Conservation (phyloP, 2,888 invertebrate genomes). For the Amiota mariae region DNA sequence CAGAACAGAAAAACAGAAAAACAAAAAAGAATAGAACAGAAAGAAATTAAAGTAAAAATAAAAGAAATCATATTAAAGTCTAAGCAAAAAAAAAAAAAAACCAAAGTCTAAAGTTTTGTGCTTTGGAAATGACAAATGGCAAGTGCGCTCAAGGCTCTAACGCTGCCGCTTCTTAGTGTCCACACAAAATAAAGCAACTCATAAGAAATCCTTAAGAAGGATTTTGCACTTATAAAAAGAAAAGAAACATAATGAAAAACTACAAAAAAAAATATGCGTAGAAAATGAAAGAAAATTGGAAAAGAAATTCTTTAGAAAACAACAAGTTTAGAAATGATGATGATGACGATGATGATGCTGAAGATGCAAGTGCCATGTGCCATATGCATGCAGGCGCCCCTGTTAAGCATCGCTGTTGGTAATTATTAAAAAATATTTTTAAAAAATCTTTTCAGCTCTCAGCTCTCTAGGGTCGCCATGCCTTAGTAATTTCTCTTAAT, state of each 20-base stretch:
- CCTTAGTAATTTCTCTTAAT: no score
- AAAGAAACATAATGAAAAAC: conserved; percentile 3
- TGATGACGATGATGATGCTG: no score
- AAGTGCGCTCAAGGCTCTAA: conserved; percentile 23
- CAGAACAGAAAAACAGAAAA: conserved; percentile 17
- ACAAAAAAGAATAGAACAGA: no score
- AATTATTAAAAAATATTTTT: no score
- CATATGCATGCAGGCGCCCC: conserved; percentile 17
- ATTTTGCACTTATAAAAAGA: conserved; percentile 5
- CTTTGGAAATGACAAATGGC: not conserved
- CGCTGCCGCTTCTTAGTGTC: no score
- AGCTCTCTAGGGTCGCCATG: no score
- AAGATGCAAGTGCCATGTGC: not conserved
- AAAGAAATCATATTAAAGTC: conserved; percentile 58
- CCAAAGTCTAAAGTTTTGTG: conserved; percentile 27
- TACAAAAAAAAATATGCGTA: conserved; percentile 40
- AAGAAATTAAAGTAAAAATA: conserved; percentile 39
- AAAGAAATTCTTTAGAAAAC: no score
- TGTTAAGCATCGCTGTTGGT: no score
- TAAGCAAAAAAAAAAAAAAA: conserved; percentile 41
- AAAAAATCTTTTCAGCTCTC: no score
- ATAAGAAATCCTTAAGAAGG: no score
- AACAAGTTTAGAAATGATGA: no score
- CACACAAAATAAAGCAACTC: no score
- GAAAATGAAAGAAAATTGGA: not conserved